phyloP scores from a whole-genome alignment of 2,113 vertebrate species.

The Pollimyrus isidori region DNA sequence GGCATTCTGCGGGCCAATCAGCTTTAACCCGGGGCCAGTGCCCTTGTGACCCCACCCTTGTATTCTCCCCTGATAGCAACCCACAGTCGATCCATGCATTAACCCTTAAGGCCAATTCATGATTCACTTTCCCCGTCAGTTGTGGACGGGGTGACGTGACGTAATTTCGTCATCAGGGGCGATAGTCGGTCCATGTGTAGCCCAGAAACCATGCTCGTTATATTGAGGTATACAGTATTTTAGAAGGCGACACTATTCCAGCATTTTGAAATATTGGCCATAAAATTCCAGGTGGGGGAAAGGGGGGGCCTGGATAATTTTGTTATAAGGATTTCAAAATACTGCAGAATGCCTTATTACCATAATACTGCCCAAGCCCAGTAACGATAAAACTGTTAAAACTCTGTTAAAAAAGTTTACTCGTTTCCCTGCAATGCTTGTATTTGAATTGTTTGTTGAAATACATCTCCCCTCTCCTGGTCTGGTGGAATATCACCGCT shows the following conservation, averaged over 20 bases:
- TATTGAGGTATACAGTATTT: neutral
- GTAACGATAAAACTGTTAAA: neutral
- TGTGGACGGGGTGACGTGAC: neutral
- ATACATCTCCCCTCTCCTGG: neutral
- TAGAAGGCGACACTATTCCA: neutral
- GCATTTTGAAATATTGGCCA: neutral
- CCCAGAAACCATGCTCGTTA: neutral
- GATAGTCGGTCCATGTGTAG: neutral
- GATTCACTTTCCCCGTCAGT: neutral
- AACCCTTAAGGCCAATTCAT: neutral
- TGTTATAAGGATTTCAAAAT: neutral
- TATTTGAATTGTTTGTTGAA: neutral
- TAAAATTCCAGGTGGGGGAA: neutral
- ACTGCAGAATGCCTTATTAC: neutral
- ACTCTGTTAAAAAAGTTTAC: neutral
- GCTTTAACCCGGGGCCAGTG: neutral
- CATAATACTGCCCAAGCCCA: neutral
- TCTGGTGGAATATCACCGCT: neutral
- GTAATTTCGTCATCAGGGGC: neutral
- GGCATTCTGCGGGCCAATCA: neutral
- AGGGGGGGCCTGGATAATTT: neutral
- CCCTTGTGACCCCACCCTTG: neutral
- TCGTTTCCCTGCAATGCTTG: neutral
- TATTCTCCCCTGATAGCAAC: neutral
- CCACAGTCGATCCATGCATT: neutral